Evolutionary conservation across 2,888 invertebrate genomes (phyloP).

Genomic region (Ypsolopha scabrella): DNA sequence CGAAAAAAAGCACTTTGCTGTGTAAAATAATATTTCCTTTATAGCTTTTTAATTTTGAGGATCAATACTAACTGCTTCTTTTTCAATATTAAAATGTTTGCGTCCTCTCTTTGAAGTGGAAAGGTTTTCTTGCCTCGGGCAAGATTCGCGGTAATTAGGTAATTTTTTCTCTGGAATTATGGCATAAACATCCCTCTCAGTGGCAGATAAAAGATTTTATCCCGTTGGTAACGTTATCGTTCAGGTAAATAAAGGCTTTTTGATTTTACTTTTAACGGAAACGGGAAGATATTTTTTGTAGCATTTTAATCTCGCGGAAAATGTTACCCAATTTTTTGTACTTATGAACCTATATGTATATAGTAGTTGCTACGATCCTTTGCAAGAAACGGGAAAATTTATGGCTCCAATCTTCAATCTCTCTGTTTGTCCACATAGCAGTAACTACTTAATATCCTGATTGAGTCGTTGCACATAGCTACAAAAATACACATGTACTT

Average conservation of each 20-base stretch:
- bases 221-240: conserved; percentile 30
- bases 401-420: too few relatives aligned
- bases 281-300: conserved; percentile 21
- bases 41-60: not conserved
- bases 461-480: too few relatives aligned
- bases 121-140: conserved; percentile 21
- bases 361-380: too few relatives aligned
- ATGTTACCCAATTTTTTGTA: not conserved
- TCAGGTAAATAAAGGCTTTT: conserved; percentile 42
- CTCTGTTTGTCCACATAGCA: too few relatives aligned
- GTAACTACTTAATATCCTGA: too few relatives aligned
- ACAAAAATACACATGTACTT: too few relatives aligned
- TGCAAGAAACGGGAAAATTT: too few relatives aligned
- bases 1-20: too few relatives aligned
- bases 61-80: not conserved
- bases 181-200: conserved; percentile 52
- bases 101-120: conserved; percentile 25
- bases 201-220: conserved; percentile 48
- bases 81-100: conserved; percentile 20
- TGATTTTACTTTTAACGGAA: conserved; percentile 21
- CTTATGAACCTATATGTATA: too few relatives aligned
- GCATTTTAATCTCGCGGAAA: conserved; percentile 14
- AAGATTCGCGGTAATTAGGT: conserved; percentile 45
- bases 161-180: conserved; percentile 42
- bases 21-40: too few relatives aligned